Conservation (phyloP, 1,140 invertebrate genomes). For the Conus betulinus region DNA sequence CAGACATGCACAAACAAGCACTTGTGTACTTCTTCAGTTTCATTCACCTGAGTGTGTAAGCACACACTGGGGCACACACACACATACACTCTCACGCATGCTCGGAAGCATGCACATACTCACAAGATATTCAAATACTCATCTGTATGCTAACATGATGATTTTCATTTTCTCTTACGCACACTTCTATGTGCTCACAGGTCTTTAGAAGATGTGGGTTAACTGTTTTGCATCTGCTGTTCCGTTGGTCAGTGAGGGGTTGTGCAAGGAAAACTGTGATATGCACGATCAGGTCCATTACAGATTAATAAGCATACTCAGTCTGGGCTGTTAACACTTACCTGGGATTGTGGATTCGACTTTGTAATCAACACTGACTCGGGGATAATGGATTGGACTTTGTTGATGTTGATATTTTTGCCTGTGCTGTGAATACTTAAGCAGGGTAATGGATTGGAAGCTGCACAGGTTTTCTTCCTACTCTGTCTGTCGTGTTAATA, state of each 20-base stretch:
- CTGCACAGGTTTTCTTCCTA: no score
- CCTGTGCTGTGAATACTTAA: no score
- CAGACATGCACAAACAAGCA: background rate
- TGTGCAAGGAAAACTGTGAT: background rate
- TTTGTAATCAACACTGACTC: no score
- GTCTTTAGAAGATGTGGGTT: background rate
- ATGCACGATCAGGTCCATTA: background rate
- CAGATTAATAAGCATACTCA: no score
- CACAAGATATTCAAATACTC: background rate
- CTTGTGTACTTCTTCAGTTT: background rate
- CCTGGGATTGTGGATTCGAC: no score
- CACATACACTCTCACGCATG: background rate
- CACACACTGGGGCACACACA: background rate
- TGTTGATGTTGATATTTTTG: no score
- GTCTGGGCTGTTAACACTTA: no score
- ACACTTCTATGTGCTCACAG: no score
- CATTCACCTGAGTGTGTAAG: background rate
- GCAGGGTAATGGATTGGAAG: no score
- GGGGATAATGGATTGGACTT: no score
- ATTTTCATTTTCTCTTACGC: background rate
- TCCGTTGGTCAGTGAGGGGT: background rate
- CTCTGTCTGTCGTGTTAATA: no score
- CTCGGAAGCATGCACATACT: background rate
- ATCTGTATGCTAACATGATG: background rate
- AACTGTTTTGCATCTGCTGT: background rate